phyloP scores from a whole-genome alignment of 1,140 invertebrate species.

The Orchestia grillus region DNA sequence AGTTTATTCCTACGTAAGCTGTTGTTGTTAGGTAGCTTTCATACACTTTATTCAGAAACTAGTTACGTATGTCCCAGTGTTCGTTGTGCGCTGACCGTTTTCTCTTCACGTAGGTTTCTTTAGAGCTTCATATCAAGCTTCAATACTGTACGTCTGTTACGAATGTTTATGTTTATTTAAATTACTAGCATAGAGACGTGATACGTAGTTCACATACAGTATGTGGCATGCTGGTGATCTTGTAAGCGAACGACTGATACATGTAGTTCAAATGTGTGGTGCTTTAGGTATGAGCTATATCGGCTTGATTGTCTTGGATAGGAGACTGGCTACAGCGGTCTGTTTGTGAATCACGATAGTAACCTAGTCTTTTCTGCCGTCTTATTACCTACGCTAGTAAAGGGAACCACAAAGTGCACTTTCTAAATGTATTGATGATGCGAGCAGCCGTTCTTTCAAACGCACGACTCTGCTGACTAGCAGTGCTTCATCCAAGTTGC shows the following conservation, averaged over 20 bases:
- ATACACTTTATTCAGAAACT: neutral
- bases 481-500: neutral
- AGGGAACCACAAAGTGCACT: constrained; percentile 48
- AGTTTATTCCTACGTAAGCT: neutral
- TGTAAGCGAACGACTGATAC: neutral
- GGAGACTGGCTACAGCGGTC: constrained; percentile 24
- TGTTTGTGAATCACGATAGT: constrained; percentile 53
- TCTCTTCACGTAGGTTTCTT: neutral
- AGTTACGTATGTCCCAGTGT: neutral
- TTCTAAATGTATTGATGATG: constrained; percentile 14
- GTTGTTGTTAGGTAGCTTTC: neutral
- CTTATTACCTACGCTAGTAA: constrained; percentile 31
- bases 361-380: constrained; percentile 41
- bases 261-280: neutral
- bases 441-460: neutral
- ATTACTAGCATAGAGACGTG: neutral
- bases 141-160: neutral
- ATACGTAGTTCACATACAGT: neutral
- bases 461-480: neutral
- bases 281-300: neutral
- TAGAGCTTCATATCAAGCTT: neutral
- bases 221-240: neutral
- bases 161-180: neutral
- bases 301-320: neutral
- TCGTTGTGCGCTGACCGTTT: neutral